Evolutionary conservation across 35 echinoderm and acorn worm species (phyloP).

Genomic region (Anneissia japonica): DNA sequence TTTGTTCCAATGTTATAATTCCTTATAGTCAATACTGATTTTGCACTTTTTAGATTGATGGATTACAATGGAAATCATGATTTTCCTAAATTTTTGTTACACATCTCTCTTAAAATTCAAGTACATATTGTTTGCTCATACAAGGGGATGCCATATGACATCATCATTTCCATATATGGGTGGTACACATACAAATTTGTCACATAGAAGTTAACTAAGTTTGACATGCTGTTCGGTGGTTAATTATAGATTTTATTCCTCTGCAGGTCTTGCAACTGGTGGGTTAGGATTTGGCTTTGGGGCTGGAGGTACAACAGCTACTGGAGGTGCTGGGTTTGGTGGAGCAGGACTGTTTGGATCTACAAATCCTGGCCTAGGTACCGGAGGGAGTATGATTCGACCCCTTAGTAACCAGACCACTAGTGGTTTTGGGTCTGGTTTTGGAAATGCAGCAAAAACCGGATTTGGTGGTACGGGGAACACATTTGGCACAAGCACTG

Average conservation of each 20-base stretch:
- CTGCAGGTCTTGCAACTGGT: conserved; percentile 11
- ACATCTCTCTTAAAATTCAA: no score
- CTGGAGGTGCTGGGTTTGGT: conserved; percentile 15
- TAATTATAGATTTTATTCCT: background rate
- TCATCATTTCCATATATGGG: no score
- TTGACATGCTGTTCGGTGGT: no score
- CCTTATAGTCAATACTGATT: no score
- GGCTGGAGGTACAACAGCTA: conserved; percentile 13
- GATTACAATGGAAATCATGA: no score
- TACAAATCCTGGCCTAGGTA: background rate
- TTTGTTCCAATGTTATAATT: no score
- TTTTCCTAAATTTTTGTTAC: no score
- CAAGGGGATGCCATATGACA: no score
- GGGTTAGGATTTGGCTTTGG: conserved; percentile 27
- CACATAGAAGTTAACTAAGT: no score
- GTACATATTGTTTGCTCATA: no score
- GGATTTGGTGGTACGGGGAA: conserved; percentile 16
- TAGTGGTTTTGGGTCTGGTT: conserved; percentile 52
- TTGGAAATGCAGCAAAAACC: conserved; percentile 28
- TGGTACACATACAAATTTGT: no score
- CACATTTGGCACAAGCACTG: conserved; percentile 32
- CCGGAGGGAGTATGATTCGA: background rate
- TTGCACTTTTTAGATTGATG: no score
- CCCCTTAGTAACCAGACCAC: background rate
- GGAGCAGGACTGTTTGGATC: conserved; percentile 18